Evolutionary conservation across 2,797 vertebrate species (phyloP), one percentile per base, ranked within the genome.

Genomic region (Chelon labrosus): DNA sequence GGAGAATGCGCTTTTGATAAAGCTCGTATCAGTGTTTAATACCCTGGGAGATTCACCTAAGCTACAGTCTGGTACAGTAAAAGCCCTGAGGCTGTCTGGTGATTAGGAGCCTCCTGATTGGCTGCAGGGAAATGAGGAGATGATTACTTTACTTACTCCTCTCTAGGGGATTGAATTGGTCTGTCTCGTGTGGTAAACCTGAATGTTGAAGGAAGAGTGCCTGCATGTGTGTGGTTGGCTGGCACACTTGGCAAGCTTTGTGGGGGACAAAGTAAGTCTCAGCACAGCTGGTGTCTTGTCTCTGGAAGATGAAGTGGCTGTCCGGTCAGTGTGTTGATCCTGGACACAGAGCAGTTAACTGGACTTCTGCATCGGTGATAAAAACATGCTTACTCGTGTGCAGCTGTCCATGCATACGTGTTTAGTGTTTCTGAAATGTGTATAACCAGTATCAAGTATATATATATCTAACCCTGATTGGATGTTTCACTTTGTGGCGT

Each of bases 11-110:
- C 11, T 57, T 68, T 57, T 59, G 61, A 71, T 27, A 57, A 12
- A 73, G 53, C 51, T 80, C 70, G 73, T 83, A 84, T 80, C 70
- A 50, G 63, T 4, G 1, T 74, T 50, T 86, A 83, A 84, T 80
- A 74, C 83, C 71, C 55, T 57, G 37, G 22, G 53, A 75, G 70
- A 81, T 76, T 70, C 83, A 59, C 22, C 60, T 84, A 76, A 90
- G 77, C 81, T 67, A 38, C 73, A 73, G 66, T 78, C 77, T 65
- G 79, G 79, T 76, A 55, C 83, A 70, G 77, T 22, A 46, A 41
- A 70, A 77, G 66, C 72, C 54, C 27, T 0, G 16, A 51, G 73
- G 22, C 38, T 31, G 65, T 50, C 75, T 65, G 76, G 41, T 57
- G 46, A 84, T 86, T 55, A 74, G 0, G 37, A 68, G 77, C 68